phyloP scores from a whole-genome alignment of 2,888 invertebrate genomes.

The Watsonalla binaria region DNA sequence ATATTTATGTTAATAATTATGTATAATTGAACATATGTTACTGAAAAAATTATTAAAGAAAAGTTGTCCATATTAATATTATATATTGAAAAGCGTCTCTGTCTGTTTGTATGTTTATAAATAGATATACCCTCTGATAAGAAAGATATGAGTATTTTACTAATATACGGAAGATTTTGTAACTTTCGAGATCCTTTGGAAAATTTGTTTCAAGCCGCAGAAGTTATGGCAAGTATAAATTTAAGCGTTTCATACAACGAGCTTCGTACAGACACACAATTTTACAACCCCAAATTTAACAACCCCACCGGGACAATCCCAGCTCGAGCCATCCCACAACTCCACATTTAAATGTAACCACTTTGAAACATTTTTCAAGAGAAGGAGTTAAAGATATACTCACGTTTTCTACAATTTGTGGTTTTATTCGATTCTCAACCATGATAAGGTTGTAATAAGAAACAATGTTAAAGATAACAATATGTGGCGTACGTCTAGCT shows the following conservation, averaged over 20 bases:
- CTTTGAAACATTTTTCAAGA: background rate
- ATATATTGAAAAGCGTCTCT: no score
- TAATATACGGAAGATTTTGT: no score
- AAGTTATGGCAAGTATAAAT: background rate
- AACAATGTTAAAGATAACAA: background rate
- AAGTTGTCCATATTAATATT: no score
- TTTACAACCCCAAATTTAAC: background rate
- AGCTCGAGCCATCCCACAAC: background rate
- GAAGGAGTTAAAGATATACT: background rate
- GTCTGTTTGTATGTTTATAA: no score
- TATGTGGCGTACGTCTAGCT: conserved; percentile 1
- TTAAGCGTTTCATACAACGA: background rate
- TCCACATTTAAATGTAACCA: background rate
- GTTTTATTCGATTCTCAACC: background rate
- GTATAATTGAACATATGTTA: no score
- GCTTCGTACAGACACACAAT: background rate
- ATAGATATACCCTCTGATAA: no score
- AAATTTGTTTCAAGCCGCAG: background rate
- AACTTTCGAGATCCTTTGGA: no score
- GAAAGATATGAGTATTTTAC: no score
- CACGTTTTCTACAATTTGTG: background rate
- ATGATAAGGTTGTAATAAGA: background rate
- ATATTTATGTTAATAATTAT: no score
- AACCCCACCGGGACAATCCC: background rate
- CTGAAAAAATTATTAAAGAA: no score